A percentile compares a stretch with the other conserved stretches of the same genome.
Conservation (phyloP, 2,888 invertebrate species). For the Allacma fusca region DNA sequence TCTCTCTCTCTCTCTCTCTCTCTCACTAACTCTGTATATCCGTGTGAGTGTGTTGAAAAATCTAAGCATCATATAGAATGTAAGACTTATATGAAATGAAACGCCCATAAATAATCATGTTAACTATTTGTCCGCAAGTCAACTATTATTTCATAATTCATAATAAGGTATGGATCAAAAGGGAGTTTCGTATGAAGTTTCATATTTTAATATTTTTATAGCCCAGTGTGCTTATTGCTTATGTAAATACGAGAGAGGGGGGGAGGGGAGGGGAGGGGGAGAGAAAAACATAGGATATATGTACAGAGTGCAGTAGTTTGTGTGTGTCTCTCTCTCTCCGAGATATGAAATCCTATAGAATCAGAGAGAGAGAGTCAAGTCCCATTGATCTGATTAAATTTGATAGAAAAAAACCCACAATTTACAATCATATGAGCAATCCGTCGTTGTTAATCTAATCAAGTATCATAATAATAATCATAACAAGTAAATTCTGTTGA, state of each 20-base stretch:
- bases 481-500: not conserved
- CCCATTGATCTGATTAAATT: constrained; percentile 8
- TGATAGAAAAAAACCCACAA: constrained; percentile 2
- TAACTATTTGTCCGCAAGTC: constrained; percentile 17
- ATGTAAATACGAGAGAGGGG: too few relatives aligned
- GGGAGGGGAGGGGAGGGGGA: too few relatives aligned
- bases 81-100: constrained; percentile 3
- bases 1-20: too few relatives aligned
- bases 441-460: not conserved
- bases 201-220: too few relatives aligned
- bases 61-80: not conserved
- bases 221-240: too few relatives aligned
- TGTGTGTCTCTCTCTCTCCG: too few relatives aligned
- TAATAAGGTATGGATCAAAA: not conserved
- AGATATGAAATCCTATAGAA: too few relatives aligned
- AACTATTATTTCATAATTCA: not conserved
- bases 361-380: not conserved
- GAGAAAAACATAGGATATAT: too few relatives aligned
- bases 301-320: too few relatives aligned
- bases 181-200: too few relatives aligned
- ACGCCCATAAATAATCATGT: constrained; percentile 35
- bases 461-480: constrained; percentile 3
- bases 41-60: not conserved
- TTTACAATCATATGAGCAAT: constrained; percentile 9
- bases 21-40: too few relatives aligned